Conservation (phyloP, 1,140 invertebrate genomes). For the Homarus americanus region DNA sequence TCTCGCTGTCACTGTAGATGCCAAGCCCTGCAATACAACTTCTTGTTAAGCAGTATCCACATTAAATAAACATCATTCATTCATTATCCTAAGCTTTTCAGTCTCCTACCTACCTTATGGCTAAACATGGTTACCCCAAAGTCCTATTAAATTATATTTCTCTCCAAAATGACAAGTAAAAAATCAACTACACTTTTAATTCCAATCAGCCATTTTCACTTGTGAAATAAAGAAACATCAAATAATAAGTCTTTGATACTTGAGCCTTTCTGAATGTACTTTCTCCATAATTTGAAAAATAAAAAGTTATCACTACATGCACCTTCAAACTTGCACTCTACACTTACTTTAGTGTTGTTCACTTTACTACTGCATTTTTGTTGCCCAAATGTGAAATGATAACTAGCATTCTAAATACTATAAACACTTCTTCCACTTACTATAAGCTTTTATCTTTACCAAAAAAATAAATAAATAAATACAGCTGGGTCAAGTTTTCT, state of each 20-base stretch:
- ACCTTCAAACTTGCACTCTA: too few relatives aligned
- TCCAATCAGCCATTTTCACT: not conserved
- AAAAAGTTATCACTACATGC: too few relatives aligned
- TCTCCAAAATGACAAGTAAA: not conserved
- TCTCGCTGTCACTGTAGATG: slow-evolving; percentile 81
- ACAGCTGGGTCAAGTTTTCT: too few relatives aligned
- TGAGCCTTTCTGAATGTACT: too few relatives aligned
- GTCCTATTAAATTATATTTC: not conserved
- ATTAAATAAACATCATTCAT: not conserved
- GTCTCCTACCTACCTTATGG: not conserved
- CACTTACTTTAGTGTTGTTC: too few relatives aligned
- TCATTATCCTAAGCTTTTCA: not conserved
- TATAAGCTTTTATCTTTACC: too few relatives aligned
- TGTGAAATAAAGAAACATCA: not conserved
- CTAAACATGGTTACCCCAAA: not conserved
- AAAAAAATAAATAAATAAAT: too few relatives aligned
- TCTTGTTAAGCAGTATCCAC: not conserved
- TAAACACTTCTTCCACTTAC: too few relatives aligned
- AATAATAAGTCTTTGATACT: not conserved
- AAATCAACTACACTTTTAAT: not conserved
- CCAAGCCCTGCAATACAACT: slow-evolving; percentile 78
- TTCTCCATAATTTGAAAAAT: too few relatives aligned
- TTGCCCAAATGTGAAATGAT: too few relatives aligned
- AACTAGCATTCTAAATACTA: too few relatives aligned
- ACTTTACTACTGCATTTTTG: too few relatives aligned